phyloP scores from a whole-genome alignment of 2,797 vertebrate species.

The Helostoma temminkii region DNA sequence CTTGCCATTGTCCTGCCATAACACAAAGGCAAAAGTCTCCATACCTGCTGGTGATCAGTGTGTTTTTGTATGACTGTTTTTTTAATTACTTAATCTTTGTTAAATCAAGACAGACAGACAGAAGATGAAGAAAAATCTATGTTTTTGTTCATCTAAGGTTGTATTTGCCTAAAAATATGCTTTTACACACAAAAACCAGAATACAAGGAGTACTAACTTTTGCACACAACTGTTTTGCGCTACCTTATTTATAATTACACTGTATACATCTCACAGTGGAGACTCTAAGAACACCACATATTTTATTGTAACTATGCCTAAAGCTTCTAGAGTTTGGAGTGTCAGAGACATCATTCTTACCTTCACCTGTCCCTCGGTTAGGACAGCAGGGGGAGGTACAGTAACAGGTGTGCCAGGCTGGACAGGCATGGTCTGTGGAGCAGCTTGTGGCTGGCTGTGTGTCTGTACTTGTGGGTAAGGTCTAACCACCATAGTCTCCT shows the following conservation, averaged over 20 bases:
- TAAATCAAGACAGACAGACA: too few relatives aligned
- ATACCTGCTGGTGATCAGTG: too few relatives aligned
- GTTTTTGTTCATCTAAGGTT: too few relatives aligned
- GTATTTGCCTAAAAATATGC: too few relatives aligned
- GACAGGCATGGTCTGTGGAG: constrained; percentile 89
- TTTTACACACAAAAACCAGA: too few relatives aligned
- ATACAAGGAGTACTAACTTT: too few relatives aligned
- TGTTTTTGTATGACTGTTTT: too few relatives aligned
- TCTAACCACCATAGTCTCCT: constrained; percentile 96
- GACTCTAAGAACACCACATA: not conserved
- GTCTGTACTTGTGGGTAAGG: constrained; percentile 94
- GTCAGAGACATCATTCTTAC: constrained; percentile 73
- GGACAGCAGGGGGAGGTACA: constrained; percentile 89
- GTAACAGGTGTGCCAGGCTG: constrained; percentile 89
- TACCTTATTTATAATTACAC: not conserved
- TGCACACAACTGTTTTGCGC: too few relatives aligned
- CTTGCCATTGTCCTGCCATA: too few relatives aligned
- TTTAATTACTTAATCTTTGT: too few relatives aligned
- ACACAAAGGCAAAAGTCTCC: too few relatives aligned
- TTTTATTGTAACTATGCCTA: not conserved
- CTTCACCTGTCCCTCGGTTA: constrained; percentile 95
- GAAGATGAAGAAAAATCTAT: too few relatives aligned
- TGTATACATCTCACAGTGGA: not conserved
- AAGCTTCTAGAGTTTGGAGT: not conserved
- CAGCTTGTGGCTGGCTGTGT: constrained; percentile 84